phyloP scores from a whole-genome alignment of 2,113 vertebrate genomes.

The Riparia riparia region DNA sequence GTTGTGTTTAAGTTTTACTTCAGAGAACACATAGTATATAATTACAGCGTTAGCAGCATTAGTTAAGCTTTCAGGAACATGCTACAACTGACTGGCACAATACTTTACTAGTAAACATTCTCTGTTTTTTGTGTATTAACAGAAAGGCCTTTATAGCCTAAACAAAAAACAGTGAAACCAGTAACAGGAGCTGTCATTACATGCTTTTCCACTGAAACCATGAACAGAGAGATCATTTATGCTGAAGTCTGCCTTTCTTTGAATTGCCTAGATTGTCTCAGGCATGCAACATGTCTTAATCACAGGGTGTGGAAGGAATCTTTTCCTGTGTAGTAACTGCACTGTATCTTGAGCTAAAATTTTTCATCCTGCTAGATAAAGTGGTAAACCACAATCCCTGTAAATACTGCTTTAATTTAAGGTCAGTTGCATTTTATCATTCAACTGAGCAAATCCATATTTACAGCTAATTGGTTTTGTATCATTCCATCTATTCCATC shows the following conservation, averaged over 20 bases:
- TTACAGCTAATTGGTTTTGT: slow-evolving; percentile 15
- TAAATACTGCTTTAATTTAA: slow-evolving; percentile 49
- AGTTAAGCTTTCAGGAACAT: neutral
- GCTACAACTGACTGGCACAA: slow-evolving; percentile 24
- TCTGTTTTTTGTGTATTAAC: slow-evolving; percentile 54
- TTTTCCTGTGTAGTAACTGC: slow-evolving; percentile 42
- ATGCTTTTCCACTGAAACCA: slow-evolving; percentile 15
- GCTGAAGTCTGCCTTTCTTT: neutral
- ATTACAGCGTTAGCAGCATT: neutral
- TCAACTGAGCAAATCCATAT: slow-evolving; percentile 49
- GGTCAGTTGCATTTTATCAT: slow-evolving; percentile 33
- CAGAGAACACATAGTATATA: neutral
- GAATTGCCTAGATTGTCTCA: slow-evolving; percentile 34
- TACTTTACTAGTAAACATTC: neutral
- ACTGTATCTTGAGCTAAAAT: slow-evolving; percentile 50
- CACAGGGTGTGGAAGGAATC: neutral
- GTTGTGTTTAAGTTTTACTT: neutral
- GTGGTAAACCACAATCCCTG: neutral
- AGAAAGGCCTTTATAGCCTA: slow-evolving; percentile 56
- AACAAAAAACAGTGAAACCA: slow-evolving; percentile 30
- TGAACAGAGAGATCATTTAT: slow-evolving; percentile 38
- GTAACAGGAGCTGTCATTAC: slow-evolving; percentile 15
- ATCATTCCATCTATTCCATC: neutral
- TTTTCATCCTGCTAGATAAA: slow-evolving; percentile 43
- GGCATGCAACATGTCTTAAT: slow-evolving; percentile 19